Percentiles rank a stretch among this genome's conserved stretches.
phyloP scores from a whole-genome alignment of 1,140 invertebrate species.

The Maconellicoccus hirsutus region DNA sequence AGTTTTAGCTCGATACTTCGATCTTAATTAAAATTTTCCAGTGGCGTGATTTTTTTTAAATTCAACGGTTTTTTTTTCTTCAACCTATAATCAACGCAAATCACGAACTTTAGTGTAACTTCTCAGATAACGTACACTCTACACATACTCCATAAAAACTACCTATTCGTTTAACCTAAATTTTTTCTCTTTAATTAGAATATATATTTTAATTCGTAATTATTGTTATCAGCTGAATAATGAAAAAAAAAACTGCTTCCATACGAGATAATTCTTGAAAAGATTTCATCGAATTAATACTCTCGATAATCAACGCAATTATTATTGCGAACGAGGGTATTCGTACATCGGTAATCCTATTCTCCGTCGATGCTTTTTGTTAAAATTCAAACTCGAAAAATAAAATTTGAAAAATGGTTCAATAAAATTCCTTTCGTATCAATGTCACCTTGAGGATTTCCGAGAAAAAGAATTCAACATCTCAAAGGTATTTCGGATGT shows the following conservation, averaged over 20 bases:
- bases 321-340: not conserved
- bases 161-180: not conserved
- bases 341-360: not conserved
- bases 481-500: too few species aligned
- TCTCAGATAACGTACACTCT: not conserved
- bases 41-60: too few species aligned
- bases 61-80: too few species aligned
- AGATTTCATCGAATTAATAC: not conserved
- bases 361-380: not conserved
- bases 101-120: too few species aligned
- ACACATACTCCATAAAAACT: not conserved
- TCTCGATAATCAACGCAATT: slow-evolving; percentile 3
- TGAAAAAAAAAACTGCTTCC: not conserved
- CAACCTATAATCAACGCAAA: too few species aligned
- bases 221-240: not conserved
- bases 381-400: too few species aligned
- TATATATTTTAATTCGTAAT: not conserved
- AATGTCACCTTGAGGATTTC: too few species aligned
- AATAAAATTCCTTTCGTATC: too few species aligned
- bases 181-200: not conserved
- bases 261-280: not conserved
- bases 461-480: too few species aligned
- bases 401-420: too few species aligned
- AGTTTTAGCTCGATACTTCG: too few species aligned
- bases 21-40: too few species aligned